Evolutionary conservation across 1,140 invertebrate genomes (phyloP).

Genomic region (Meloidogyne floridensis): DNA sequence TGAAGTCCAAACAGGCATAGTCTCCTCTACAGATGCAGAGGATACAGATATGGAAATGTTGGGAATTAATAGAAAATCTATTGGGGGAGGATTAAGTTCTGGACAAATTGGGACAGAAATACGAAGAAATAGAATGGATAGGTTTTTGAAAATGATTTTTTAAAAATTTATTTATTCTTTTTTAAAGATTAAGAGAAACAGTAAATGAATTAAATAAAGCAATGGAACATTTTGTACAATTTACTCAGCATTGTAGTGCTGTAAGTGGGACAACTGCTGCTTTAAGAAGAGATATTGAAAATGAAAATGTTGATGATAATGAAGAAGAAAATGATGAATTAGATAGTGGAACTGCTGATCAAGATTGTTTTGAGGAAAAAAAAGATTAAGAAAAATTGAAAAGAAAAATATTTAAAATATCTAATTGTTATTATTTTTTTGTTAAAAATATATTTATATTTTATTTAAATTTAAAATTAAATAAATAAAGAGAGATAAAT

Average conservation of each 20-base stretch:
- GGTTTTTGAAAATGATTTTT: conserved; percentile 7
- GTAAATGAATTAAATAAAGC: conserved; percentile 49
- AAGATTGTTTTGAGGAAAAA: neutral
- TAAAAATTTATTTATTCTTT: conserved; percentile 1
- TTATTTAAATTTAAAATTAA: too few species aligned
- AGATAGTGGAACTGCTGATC: conserved; percentile 8
- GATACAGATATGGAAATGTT: conserved; percentile 38
- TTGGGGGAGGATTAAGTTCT: conserved; percentile 9
- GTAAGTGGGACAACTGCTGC: neutral
- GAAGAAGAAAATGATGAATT: neutral
- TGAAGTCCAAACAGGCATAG: conserved; percentile 17
- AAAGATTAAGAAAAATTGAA: neutral
- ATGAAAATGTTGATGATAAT: neutral
- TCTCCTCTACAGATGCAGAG: conserved; percentile 46
- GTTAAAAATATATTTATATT: too few species aligned
- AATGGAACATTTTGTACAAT: conserved; percentile 48
- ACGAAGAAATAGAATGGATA: conserved; percentile 51
- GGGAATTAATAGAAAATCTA: conserved; percentile 25
- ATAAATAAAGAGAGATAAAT: too few species aligned
- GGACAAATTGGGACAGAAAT: conserved; percentile 41
- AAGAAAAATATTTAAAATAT: neutral
- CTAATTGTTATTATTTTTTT: too few species aligned
- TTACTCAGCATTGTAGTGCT: conserved; percentile 22
- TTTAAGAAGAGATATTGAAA: conserved; percentile 7
- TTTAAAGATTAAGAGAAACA: conserved; percentile 27